Percentiles rank a stretch among this genome's conserved stretches.
phyloP scores from a whole-genome alignment of 2,888 invertebrate species.

The Hedychridium roseum region DNA sequence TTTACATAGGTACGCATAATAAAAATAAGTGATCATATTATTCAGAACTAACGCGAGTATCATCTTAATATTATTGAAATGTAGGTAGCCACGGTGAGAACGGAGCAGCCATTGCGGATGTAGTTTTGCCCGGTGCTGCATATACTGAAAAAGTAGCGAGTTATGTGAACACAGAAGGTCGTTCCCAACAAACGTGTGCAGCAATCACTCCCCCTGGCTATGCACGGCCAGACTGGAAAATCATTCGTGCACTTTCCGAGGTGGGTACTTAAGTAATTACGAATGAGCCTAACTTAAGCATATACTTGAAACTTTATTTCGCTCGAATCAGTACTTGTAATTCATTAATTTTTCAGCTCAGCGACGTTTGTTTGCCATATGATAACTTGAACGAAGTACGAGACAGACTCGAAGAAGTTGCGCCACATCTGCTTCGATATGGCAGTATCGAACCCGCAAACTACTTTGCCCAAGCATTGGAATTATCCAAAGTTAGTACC shows the following conservation, averaged over 20 bases:
- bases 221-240: slow-evolving; percentile 98
- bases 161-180: slow-evolving; percentile 97
- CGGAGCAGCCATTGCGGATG: slow-evolving; percentile 92
- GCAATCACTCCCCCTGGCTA: slow-evolving; percentile 92
- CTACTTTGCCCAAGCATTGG: slow-evolving; percentile 82
- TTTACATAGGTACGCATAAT: slow-evolving; percentile 80
- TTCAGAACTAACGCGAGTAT: not conserved
- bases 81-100: slow-evolving; percentile 95
- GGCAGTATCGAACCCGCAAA: slow-evolving; percentile 86
- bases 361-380: slow-evolving; percentile 80
- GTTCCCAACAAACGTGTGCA: slow-evolving; percentile 87
- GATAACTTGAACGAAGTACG: slow-evolving; percentile 87
- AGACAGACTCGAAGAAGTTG: slow-evolving; percentile 80
- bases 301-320: not conserved
- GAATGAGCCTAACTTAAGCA: too few species aligned
- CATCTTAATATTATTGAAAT: slow-evolving; percentile 4
- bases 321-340: not conserved
- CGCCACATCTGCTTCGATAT: slow-evolving; percentile 88
- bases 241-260: slow-evolving; percentile 95
- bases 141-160: slow-evolving; percentile 99
- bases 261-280: slow-evolving; percentile 66
- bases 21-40: slow-evolving; percentile 4
- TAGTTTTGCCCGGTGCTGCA: slow-evolving; percentile 93
- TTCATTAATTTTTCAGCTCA: slow-evolving; percentile 61
- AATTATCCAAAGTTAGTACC: slow-evolving; percentile 70